Conservation (phyloP, 2,113 vertebrate genomes). For the Rhodinocichla rosea region DNA sequence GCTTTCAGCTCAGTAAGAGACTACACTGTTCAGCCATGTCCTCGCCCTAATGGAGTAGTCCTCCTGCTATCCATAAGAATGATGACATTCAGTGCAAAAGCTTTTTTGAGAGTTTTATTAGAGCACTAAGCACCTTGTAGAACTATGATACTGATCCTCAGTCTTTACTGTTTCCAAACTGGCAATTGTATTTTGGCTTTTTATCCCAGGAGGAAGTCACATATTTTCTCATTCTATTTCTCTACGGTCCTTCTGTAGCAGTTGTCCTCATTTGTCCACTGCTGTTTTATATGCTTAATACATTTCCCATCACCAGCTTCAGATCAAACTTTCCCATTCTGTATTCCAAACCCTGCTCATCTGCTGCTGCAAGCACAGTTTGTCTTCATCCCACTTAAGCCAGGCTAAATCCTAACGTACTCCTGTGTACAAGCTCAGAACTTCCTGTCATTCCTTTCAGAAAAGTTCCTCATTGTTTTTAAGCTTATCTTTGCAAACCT, state of each 20-base stretch:
- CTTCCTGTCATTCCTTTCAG: slow-evolving; percentile 6
- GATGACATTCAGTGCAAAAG: neutral
- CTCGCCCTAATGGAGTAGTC: neutral
- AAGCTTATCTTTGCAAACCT: neutral
- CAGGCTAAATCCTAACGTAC: slow-evolving; percentile 28
- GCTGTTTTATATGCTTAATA: slow-evolving; percentile 4
- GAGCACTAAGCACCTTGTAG: neutral
- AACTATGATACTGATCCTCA: neutral
- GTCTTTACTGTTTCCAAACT: neutral
- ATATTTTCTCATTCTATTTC: neutral
- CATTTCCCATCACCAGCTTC: neutral
- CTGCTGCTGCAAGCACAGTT: slow-evolving; percentile 6
- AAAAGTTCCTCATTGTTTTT: neutral
- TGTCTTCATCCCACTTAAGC: slow-evolving; percentile 30
- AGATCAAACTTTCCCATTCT: neutral
- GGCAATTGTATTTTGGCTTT: neutral
- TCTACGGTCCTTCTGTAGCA: fast-evolving
- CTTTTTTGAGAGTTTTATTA: neutral
- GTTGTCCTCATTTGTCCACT: neutral
- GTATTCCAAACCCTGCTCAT: slow-evolving; percentile 14
- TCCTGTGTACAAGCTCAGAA: slow-evolving; percentile 11
- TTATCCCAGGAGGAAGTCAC: neutral
- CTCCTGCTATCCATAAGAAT: neutral
- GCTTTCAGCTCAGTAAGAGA: neutral
- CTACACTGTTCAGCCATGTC: neutral